Percentiles rank a stretch among this genome's conserved stretches.
Evolutionary conservation across 1,140 invertebrate species (phyloP).

Genomic region (Drosophila subobscura): DNA sequence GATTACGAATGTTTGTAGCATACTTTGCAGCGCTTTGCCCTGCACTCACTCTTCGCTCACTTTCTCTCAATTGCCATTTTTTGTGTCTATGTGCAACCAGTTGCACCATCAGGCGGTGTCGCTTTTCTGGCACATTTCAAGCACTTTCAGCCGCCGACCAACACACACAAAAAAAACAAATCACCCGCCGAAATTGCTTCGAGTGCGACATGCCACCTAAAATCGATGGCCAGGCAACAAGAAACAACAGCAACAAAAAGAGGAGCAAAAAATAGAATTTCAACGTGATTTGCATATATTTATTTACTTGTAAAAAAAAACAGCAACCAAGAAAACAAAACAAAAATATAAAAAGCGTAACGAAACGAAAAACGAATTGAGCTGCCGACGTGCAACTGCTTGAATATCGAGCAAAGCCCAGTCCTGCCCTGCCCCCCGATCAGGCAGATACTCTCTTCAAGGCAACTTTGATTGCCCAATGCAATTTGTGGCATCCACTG

Average conservation of each 20-base stretch:
- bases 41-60: not conserved
- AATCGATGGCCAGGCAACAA: constrained; percentile 60
- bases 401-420: constrained; percentile 11
- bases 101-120: constrained; percentile 58
- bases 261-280: constrained; percentile 46
- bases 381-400: constrained; percentile 44
- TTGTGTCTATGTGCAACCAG: constrained; percentile 47
- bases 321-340: constrained; percentile 20
- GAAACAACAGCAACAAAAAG: constrained; percentile 20
- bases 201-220: constrained; percentile 56
- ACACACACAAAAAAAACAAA: constrained; percentile 29
- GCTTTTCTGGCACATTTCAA: constrained; percentile 31
- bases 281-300: constrained; percentile 80
- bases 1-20: constrained; percentile 4
- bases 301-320: constrained; percentile 52
- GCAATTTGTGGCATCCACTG: constrained; percentile 2
- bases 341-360: constrained; percentile 13
- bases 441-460: constrained; percentile 13
- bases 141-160: constrained; percentile 45
- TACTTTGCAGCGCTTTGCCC: constrained; percentile 25
- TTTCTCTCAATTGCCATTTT: not conserved
- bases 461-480: constrained; percentile 19
- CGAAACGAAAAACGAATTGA: constrained; percentile 42
- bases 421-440: constrained; percentile 1
- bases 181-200: constrained; percentile 50